Conservation (phyloP, 2,113 vertebrate species). For the Charina bottae region DNA sequence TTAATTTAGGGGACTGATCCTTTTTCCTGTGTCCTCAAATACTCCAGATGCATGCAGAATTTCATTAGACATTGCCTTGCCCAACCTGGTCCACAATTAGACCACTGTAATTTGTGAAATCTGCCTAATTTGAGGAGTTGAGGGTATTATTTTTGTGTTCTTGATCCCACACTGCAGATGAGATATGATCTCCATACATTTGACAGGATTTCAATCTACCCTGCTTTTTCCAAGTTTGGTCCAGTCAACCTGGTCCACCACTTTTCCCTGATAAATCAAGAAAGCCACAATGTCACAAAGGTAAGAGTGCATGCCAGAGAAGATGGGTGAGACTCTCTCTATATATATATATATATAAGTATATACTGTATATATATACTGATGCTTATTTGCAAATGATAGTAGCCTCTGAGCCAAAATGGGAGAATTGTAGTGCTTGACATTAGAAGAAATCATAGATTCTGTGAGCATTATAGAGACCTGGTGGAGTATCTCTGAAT, state of each 20-base stretch:
- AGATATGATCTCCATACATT: not conserved
- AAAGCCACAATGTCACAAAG: not conserved
- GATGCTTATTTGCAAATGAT: too few relatives aligned
- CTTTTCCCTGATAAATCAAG: not conserved
- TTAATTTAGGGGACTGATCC: not conserved
- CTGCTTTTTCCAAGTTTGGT: not conserved
- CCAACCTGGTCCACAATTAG: not conserved
- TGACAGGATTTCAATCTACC: not conserved
- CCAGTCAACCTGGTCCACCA: not conserved
- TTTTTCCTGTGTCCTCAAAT: not conserved
- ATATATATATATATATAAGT: too few relatives aligned
- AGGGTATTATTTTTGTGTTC: not conserved
- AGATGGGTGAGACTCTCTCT: not conserved
- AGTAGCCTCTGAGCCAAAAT: too few relatives aligned
- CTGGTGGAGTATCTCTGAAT: too few relatives aligned
- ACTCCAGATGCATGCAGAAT: not conserved
- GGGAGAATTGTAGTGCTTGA: too few relatives aligned
- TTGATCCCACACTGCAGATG: not conserved
- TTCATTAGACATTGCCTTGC: not conserved
- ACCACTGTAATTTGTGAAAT: not conserved
- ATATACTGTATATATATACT: too few relatives aligned
- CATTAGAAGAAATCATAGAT: too few relatives aligned
- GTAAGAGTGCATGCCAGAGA: not conserved
- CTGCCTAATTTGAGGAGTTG: not conserved
- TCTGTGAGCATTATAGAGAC: too few relatives aligned